Percentiles rank a stretch among this genome's conserved stretches.
Evolutionary conservation across 2,113 vertebrate species (phyloP).

Genomic region (Engraulis encrasicolus): DNA sequence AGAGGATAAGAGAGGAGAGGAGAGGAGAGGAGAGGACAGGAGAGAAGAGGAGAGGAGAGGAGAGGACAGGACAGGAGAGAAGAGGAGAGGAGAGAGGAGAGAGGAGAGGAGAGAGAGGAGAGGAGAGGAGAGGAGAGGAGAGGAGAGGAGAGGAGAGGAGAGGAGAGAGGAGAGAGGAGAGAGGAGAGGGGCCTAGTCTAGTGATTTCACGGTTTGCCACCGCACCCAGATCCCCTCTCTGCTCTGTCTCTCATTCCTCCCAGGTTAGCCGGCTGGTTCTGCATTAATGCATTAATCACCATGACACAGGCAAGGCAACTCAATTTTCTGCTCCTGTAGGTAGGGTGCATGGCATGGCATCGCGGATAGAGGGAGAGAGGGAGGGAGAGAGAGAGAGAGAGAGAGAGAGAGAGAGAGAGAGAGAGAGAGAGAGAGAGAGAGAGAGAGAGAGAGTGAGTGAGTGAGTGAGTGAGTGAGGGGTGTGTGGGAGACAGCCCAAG

Average conservation of each 20-base stretch:
- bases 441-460: conserved; percentile 83
- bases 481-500: conserved; percentile 91
- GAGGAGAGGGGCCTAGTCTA: no score
- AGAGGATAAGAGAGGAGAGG: no score
- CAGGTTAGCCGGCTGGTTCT: conserved; percentile 96
- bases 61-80: no score
- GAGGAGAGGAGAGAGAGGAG: no score
- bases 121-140: no score
- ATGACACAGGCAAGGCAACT: conserved; percentile 99
- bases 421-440: conserved; percentile 86
- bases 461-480: conserved; percentile 84
- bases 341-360: conserved; percentile 95
- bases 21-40: no score
- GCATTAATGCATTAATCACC: conserved; percentile 99
- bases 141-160: no score
- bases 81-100: no score
- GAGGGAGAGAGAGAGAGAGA: no score
- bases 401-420: conserved; percentile 85
- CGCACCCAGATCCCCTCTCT: conserved; percentile 13
- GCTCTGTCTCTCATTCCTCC: conserved; percentile 69
- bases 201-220: background rate
- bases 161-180: no score
- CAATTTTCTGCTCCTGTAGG: conserved; percentile 99
- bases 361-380: no score
- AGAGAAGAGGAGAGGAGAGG: no score